Conservation (phyloP, 2,113 vertebrate species). For the Prolemur simus region DNA sequence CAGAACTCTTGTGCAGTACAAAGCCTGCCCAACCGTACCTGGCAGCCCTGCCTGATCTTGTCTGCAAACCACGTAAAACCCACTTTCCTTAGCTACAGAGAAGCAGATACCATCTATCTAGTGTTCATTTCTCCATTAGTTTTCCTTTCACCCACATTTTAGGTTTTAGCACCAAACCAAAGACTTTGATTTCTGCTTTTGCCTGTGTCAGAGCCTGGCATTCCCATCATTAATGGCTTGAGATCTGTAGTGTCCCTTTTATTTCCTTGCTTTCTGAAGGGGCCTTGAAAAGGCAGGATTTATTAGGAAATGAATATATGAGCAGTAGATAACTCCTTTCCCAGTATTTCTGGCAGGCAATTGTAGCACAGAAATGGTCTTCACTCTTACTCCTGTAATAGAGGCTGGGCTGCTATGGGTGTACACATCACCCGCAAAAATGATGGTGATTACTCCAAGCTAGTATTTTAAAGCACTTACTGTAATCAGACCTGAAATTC, state of each 20-base stretch:
- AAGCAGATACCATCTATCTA: not conserved
- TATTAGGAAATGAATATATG: not conserved
- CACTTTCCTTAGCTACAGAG: not conserved
- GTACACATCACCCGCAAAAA: not conserved
- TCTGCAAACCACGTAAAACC: not conserved
- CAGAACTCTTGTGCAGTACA: not conserved
- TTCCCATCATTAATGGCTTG: not conserved
- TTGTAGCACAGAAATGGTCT: rapidly evolving
- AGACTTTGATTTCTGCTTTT: not conserved
- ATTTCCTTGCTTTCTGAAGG: not conserved
- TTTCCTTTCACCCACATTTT: not conserved
- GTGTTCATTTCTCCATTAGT: too few relatives aligned
- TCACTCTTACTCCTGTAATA: not conserved
- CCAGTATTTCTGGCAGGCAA: not conserved
- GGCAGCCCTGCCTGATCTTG: not conserved
- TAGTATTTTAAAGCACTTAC: not conserved
- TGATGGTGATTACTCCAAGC: not conserved
- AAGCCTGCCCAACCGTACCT: not conserved
- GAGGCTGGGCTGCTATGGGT: not conserved
- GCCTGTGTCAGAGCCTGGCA: not conserved
- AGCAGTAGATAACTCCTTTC: not conserved
- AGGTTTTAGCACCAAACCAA: not conserved
- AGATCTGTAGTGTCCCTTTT: not conserved
- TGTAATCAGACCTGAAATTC: not conserved
- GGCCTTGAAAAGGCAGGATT: not conserved